A percentile compares a stretch with the other conserved stretches of the same genome.
These are phyloP conservation scores for Mormyrus hasselquistii DNA, from an alignment of 2,797 vertebrate species.

Conservation along the genomic window DNA sequence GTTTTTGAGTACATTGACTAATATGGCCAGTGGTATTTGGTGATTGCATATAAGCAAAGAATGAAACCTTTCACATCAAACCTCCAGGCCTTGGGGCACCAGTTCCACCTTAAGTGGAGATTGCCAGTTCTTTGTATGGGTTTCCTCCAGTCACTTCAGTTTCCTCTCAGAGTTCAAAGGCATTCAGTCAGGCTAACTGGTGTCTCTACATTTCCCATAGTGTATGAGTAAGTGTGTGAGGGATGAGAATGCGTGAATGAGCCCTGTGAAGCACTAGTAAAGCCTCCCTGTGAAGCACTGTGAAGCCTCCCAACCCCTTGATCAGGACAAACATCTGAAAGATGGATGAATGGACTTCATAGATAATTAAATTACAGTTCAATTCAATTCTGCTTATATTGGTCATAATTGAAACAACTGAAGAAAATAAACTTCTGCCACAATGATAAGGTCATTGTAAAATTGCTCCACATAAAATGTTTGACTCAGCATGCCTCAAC, in stretches of 20 bases:
- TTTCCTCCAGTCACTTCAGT: not conserved
- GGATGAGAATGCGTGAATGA: not conserved
- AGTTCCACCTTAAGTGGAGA: conserved; percentile 54
- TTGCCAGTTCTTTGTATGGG: not conserved
- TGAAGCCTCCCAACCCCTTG: not conserved
- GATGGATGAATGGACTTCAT: not conserved
- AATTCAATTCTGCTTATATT: not conserved
- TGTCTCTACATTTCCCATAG: not conserved
- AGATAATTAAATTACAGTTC: not conserved
- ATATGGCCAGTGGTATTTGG: conserved; percentile 72
- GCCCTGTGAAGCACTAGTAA: not conserved
- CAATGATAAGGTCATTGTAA: not conserved
- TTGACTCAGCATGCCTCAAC: not conserved
- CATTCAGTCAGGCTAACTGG: not conserved
- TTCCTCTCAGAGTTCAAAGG: not conserved
- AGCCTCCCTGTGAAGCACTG: too few species aligned
- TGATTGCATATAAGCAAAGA: conserved; percentile 71
- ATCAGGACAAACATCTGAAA: not conserved
- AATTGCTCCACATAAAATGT: not conserved
- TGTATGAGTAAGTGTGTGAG: not conserved
- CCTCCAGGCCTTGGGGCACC: conserved; percentile 47
- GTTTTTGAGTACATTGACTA: conserved; percentile 29
- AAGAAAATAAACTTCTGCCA: not conserved
- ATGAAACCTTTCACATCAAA: conserved; percentile 54
- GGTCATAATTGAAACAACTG: not conserved